Evolutionary conservation across 2,888 invertebrate species (phyloP), one percentile per base, ranked within the genome.

Genomic region (Trachelus iudaicus): DNA sequence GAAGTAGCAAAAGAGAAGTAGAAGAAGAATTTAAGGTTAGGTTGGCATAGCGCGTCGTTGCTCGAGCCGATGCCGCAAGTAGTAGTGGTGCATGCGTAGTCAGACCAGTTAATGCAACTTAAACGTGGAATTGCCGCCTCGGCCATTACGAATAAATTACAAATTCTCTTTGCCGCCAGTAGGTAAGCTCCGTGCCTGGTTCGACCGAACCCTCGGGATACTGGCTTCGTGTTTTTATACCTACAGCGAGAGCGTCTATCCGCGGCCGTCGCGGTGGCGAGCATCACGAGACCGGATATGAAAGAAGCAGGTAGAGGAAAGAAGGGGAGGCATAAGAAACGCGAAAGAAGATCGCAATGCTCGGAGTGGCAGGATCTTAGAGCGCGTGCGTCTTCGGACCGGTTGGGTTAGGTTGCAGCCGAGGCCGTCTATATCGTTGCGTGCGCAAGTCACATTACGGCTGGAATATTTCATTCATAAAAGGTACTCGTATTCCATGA

Each of bases 401-500:
- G 83, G 81, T 81, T 84, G 78, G 82, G 75, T 79, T 79, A 79
- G 81, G 81, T 56, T 56, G 23, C 56, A 56, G 56, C 56, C 56
- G 23, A 56, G 56, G 56, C 56, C 23, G 56, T 15, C 56, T 56
- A 9, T 77, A 78, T 83, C 81, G 85, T 90, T 89, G 90, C 90
- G 89, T 91, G 89, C 87, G 82, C 83, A 84, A 86, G 85, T 85
- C 84, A 88, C 89, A 88, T 90, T 90, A 90, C 88, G 83, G 86
- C 84, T 83, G 87, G 90, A 90, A 91, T 90, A 90, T 91, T 91
- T 90, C 91, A 90, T 91, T 91, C 91, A 91, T 91, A 90, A 87
- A 84, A 87, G 84, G 84, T 83, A 84, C 83, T 83, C 83, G 87
- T 89, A 87, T 89, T 87, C 87, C 85, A 79, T 83, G 83, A 83